These are phyloP conservation scores for Actinia tenebrosa DNA, from an alignment of 64 coral and sea anemone species.

Conservation along the genomic window DNA sequence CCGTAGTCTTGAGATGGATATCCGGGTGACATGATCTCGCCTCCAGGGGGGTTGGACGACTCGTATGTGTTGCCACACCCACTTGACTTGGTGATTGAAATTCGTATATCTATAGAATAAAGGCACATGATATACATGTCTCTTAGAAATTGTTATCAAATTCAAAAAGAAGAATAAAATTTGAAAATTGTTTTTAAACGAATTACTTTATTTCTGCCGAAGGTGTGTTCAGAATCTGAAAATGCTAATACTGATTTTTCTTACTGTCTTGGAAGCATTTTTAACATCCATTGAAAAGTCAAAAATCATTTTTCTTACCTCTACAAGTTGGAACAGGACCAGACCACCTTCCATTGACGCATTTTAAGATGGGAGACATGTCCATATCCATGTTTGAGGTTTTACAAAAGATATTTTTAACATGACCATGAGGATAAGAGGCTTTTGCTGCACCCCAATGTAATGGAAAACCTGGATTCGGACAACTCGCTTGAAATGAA, in stretches of 20 bases:
- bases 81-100: background rate
- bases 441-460: background rate
- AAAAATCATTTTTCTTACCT: background rate
- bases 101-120: background rate
- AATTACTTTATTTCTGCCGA: too few species aligned
- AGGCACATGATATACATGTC: background rate
- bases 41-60: background rate
- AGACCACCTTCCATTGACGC: background rate
- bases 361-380: background rate
- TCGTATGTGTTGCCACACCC: background rate
- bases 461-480: background rate
- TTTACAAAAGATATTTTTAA: background rate
- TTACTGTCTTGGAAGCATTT: too few species aligned
- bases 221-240: too few species aligned
- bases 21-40: slow-evolving; percentile 3
- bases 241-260: too few species aligned
- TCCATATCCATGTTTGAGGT: background rate
- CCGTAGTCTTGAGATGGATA: slow-evolving; percentile 6
- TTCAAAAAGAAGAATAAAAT: too few species aligned
- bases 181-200: too few species aligned
- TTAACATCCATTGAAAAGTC: too few species aligned
- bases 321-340: background rate
- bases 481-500: background rate
- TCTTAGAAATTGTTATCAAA: too few species aligned
- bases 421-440: background rate